A percentile compares a stretch with the other conserved stretches of the same genome.
phyloP scores from a whole-genome alignment of 2,797 vertebrate species.

The Botia almorhae region DNA sequence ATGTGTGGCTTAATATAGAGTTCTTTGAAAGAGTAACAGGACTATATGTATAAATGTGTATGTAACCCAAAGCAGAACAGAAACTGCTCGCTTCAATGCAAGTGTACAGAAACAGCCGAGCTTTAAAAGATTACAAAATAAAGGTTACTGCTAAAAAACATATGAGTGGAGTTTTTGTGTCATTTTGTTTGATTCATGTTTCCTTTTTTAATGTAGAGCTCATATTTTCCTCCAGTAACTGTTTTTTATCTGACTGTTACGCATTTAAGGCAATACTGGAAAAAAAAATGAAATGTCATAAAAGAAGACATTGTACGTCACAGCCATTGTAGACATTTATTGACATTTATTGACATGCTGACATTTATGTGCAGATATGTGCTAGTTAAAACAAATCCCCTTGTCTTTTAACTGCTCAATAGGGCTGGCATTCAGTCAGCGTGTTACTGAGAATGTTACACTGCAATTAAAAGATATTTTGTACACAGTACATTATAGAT shows the following conservation, averaged over 20 bases:
- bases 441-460: background rate
- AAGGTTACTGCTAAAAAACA: slow-evolving; percentile 68
- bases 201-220: slow-evolving; percentile 26
- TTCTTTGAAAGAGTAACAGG: slow-evolving; percentile 62
- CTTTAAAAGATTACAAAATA: slow-evolving; percentile 72
- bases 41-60: slow-evolving; percentile 41
- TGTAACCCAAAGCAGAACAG: slow-evolving; percentile 55
- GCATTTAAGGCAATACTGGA: slow-evolving; percentile 21
- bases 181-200: slow-evolving; percentile 26
- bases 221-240: background rate
- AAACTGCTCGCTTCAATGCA: slow-evolving; percentile 69
- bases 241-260: background rate
- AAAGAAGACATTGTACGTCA: slow-evolving; percentile 3
- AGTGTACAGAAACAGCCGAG: slow-evolving; percentile 64
- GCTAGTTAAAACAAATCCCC: slow-evolving; percentile 30
- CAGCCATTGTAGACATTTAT: background rate
- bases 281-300: background rate
- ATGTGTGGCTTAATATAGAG: slow-evolving; percentile 22
- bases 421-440: too few species aligned
- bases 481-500: background rate
- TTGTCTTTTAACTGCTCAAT: slow-evolving; percentile 9
- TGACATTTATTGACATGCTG: background rate
- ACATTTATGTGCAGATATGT: background rate
- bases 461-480: slow-evolving; percentile 22
- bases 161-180: slow-evolving; percentile 56